Evolutionary conservation across 2,888 invertebrate species (phyloP).

Genomic region (Meganola albula): DNA sequence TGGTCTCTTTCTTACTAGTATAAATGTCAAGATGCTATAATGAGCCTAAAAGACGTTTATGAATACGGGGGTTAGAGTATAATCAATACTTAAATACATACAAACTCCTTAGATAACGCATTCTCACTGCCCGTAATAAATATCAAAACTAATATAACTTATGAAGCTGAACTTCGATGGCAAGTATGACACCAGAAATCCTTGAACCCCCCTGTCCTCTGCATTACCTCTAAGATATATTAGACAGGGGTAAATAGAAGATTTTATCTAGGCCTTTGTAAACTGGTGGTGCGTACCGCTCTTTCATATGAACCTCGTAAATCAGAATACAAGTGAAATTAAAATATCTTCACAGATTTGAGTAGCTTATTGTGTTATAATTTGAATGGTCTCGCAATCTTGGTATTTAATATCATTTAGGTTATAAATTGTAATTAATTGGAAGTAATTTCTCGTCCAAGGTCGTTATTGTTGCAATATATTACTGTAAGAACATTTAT

Average conservation of each 20-base stretch:
- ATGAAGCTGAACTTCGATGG: slow-evolving; percentile 33
- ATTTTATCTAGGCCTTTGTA: slow-evolving; percentile 12
- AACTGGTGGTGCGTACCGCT: slow-evolving; percentile 47
- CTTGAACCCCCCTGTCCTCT: slow-evolving; percentile 21
- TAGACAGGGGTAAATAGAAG: slow-evolving; percentile 8
- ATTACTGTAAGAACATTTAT: slow-evolving; percentile 27
- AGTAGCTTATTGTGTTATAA: slow-evolving; percentile 34
- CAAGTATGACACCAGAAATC: slow-evolving; percentile 28
- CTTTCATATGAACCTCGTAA: slow-evolving; percentile 62
- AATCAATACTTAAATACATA: too few species aligned
- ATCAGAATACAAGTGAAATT: slow-evolving; percentile 62
- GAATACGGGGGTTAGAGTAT: too few species aligned
- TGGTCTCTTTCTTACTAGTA: too few species aligned
- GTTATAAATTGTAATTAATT: slow-evolving; percentile 46
- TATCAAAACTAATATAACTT: slow-evolving; percentile 47
- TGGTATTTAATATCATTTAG: slow-evolving; percentile 36
- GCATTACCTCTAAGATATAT: slow-evolving; percentile 5
- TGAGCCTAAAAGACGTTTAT: too few species aligned
- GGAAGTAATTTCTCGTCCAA: slow-evolving; percentile 35
- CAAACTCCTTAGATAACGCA: slow-evolving; percentile 39
- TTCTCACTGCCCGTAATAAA: slow-evolving; percentile 40
- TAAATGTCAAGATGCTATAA: too few species aligned
- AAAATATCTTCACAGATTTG: slow-evolving; percentile 47
- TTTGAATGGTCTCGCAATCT: slow-evolving; percentile 34
- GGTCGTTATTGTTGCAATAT: slow-evolving; percentile 36